Evolutionary conservation across 2,888 invertebrate species (phyloP), one percentile per base, ranked within the genome.

Genomic region (Chymomyza procnemis): DNA sequence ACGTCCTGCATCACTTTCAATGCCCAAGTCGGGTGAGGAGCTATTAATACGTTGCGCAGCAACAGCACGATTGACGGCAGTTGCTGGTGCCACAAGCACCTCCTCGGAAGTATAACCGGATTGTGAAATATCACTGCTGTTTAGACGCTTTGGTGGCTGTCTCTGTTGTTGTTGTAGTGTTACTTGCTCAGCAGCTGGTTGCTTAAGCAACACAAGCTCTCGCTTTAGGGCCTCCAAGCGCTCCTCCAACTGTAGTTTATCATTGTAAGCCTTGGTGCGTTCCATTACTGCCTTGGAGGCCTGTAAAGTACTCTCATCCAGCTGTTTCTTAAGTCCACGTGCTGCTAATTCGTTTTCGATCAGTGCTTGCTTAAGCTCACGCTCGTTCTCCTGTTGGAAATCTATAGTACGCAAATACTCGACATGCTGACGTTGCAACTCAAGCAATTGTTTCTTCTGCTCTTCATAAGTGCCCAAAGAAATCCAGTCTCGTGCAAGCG

Each of bases 21-120:
- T 97, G n/a, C 97, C 97, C 84, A 96, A 93, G 91, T 97, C 97
- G 0, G 97, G 97, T 0, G 97, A 97, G 1, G 95, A 92, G 78
- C 92, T 93, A 12, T 91, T 91, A 8, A 91, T 54, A 4, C 90
- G 85, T 14, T 85, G 84, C 3, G 73, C 73, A 19, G 72, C 56
- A 1, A 66, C 72, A 48, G 71, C 46, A 3, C 61, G 50, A 14
- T 57, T 67, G 18, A 59, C 19, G 9, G 21, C 22, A 18, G 80
- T 72, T 89, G 80, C 71, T 89, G 90, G 55, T 89, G 75, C 58
- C 6, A 74, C 41, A 1, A 88, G 84, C 46, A 91, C 91, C 66
- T 91, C 91, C 61, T 93, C 92, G 0, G 92, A 92, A 14, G 91
- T 91, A 74, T 92, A 92, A 14, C 91, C 92, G 1, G 91, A 91